A percentile compares a stretch with the other conserved stretches of the same genome.
phyloP scores from a whole-genome alignment of 2,113 vertebrate genomes.

The Macaca nemestrina region DNA sequence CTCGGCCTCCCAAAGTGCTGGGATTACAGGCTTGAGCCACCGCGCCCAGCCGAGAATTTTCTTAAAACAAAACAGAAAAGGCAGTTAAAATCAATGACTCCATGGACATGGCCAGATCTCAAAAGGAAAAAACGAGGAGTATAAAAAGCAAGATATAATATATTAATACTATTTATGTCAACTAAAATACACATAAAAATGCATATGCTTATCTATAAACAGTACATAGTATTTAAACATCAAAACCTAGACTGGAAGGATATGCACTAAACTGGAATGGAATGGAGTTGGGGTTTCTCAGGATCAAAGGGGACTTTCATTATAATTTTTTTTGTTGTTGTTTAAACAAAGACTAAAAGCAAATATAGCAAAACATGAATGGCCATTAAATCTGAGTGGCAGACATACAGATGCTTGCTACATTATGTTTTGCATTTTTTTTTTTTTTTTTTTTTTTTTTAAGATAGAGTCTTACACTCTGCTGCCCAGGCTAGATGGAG shows the following conservation, averaged over 20 bases:
- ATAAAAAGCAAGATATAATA: background rate
- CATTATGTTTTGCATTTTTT: background rate
- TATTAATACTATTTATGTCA: background rate
- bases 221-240: background rate
- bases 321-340: background rate
- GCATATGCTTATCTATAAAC: background rate
- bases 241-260: background rate
- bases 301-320: background rate
- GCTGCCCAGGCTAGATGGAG: too few species aligned
- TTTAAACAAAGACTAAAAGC: background rate
- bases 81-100: constrained; percentile 14
- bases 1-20: too few species aligned
- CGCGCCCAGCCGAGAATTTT: background rate
- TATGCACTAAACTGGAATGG: fast-evolving
- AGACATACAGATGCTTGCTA: background rate
- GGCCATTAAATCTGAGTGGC: background rate
- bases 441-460: too few species aligned
- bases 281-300: background rate
- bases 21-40: too few species aligned
- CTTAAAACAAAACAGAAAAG: constrained; percentile 36
- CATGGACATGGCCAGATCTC: background rate
- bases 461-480: too few species aligned
- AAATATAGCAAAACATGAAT: background rate
- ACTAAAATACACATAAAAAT: background rate
- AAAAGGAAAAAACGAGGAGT: background rate